Evolutionary conservation across 1,140 invertebrate species (phyloP).

Genomic region (Thalassaphorura encarpata): DNA sequence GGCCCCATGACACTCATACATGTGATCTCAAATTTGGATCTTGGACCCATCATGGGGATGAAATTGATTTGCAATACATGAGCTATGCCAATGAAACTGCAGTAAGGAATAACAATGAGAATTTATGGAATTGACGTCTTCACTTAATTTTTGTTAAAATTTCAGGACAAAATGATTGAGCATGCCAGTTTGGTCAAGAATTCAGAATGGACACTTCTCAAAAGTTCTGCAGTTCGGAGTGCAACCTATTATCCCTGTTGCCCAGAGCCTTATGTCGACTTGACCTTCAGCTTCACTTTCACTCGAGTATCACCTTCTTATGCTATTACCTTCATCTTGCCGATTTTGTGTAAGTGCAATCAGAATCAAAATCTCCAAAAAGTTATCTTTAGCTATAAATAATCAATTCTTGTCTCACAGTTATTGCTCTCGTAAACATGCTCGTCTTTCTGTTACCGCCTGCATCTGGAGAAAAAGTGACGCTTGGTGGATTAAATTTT

Average conservation of each 20-base stretch:
- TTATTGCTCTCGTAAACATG: constrained; percentile 50
- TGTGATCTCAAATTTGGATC: constrained; percentile 56
- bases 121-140: background rate
- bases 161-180: background rate
- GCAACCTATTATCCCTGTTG: constrained; percentile 3
- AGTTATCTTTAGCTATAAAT: background rate
- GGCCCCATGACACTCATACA: constrained; percentile 61
- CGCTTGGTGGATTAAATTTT: constrained; percentile 47
- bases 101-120: background rate
- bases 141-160: background rate
- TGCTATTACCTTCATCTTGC: constrained; percentile 49
- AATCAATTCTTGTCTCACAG: constrained; percentile 38
- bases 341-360: constrained; percentile 45
- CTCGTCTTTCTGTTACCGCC: constrained; percentile 55
- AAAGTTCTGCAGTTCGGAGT: constrained; percentile 1
- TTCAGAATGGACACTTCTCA: constrained; percentile 24
- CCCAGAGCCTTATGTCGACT: constrained; percentile 44
- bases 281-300: constrained; percentile 45
- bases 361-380: background rate
- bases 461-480: constrained; percentile 52
- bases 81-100: background rate
- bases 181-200: constrained; percentile 5
- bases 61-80: constrained; percentile 42
- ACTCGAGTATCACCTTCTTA: constrained; percentile 50
- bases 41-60: constrained; percentile 55